Base-by-base conservation (phyloP, 2,888 invertebrate species). In the Blomia tropicalis region DNA sequence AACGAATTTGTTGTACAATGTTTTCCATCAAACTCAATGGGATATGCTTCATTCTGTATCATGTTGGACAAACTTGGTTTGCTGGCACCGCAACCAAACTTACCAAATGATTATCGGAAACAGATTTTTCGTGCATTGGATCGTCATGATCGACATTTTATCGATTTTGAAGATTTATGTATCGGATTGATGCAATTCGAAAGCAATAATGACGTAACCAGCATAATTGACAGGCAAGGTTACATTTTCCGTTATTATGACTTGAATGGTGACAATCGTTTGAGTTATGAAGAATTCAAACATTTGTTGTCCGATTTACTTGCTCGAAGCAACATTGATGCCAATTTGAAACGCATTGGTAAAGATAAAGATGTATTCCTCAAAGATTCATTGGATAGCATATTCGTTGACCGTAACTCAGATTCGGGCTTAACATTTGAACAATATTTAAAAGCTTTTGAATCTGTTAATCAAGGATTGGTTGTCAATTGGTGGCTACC, bases 171-270 rank as follows among this genome's bases (percentile, higher is more conserved):
- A 14, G 56, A 56, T 31, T 30, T 56, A 2, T 27, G 25, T 2
- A 36, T 27, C 7, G 56, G 56, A 11, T 36, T 56, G 56, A 14
- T 29, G 11, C 2, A 3, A 4, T 29, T 56, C 19, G 29, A 56
- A 2, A 27, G 25, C 29, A 56, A 56, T 14, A 56, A 23, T 5
- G 2, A 56, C 29, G 36, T 27, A 32, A 19, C 14, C 11, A 17
- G 11, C 14, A 19, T 56, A 2, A 22, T 2, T n/a, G n/a, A 19
- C 51, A 22, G 51, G n/a, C 51, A 47, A 47, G 23, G n/a, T 22
- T 47, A 47, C 51, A 47, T 47, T n/a, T 47, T 47, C n/a, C 51
- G 51, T 11, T 47, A 25, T n/a, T 47, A 47, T 19, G 51, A 47
- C 51, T 11, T 19, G 14, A 27, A 47, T 19, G 7, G 11, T 11